phyloP scores from a whole-genome alignment of 2,797 vertebrate species.

The Miichthys miiuy region DNA sequence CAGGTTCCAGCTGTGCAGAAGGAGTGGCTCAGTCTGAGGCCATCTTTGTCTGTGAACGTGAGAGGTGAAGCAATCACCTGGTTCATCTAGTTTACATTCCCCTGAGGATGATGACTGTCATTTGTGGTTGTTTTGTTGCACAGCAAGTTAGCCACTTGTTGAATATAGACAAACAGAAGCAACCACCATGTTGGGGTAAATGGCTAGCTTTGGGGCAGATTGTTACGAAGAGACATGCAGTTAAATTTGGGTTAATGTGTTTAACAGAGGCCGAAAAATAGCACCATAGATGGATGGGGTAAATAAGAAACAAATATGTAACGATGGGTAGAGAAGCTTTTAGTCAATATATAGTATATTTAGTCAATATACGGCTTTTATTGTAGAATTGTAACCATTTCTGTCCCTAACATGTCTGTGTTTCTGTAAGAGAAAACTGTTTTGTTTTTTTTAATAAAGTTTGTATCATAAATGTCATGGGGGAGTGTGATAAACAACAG shows the following conservation, averaged over 20 bases:
- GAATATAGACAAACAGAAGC: slow-evolving; percentile 49
- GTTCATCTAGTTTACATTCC: slow-evolving; percentile 37
- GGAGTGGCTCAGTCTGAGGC: slow-evolving; percentile 12
- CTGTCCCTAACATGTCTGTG: neutral
- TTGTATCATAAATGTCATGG: slow-evolving; percentile 68
- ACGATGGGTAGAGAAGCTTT: slow-evolving; percentile 9
- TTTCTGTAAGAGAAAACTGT: slow-evolving; percentile 14
- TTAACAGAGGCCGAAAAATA: slow-evolving; percentile 23
- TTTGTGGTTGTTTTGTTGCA: slow-evolving; percentile 22
- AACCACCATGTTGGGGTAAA: neutral
- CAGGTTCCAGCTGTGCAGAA: slow-evolving; percentile 31
- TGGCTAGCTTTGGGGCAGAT: neutral
- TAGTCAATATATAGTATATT: slow-evolving; percentile 4
- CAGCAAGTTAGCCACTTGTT: slow-evolving; percentile 66
- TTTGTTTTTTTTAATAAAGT: slow-evolving; percentile 64
- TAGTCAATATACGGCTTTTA: slow-evolving; percentile 18
- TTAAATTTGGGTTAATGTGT: slow-evolving; percentile 28
- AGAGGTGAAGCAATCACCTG: slow-evolving; percentile 48
- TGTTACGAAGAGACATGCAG: neutral
- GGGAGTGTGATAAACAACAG: slow-evolving; percentile 69
- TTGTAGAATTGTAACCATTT: slow-evolving; percentile 6
- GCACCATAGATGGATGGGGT: slow-evolving; percentile 6
- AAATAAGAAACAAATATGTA: slow-evolving; percentile 15
- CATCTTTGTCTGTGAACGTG: slow-evolving; percentile 12
- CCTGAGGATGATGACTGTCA: neutral